Percentiles rank a stretch among this genome's conserved stretches.
These are phyloP conservation scores for Pogonus chalceus DNA, from an alignment of 1,140 invertebrate genomes.

Conservation along the genomic window DNA sequence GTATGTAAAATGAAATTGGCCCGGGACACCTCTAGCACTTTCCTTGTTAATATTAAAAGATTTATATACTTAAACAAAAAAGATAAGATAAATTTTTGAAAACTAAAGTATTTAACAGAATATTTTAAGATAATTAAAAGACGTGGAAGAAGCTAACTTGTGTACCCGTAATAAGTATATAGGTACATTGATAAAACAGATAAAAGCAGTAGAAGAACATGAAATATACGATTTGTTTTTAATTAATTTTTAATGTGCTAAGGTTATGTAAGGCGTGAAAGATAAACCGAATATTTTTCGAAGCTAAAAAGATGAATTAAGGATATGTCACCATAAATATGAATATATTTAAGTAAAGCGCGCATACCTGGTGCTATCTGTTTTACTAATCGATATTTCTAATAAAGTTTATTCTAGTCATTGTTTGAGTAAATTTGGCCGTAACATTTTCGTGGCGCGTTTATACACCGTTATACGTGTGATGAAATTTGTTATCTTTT, in stretches of 20 bases:
- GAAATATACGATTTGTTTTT: neutral
- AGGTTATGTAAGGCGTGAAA: neutral
- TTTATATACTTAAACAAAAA: too few relatives aligned
- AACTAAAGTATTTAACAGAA: too few relatives aligned
- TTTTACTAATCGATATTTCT: conserved; percentile 6
- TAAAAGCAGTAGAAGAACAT: too few relatives aligned
- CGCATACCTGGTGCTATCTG: neutral
- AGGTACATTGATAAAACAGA: too few relatives aligned
- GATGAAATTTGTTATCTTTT: conserved; percentile 6
- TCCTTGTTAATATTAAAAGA: too few relatives aligned
- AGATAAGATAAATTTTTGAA: too few relatives aligned
- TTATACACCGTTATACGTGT: conserved; percentile 5
- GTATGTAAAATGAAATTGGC: too few relatives aligned
- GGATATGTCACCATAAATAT: conserved; percentile 2
- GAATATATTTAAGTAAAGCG: neutral
- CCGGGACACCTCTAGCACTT: too few relatives aligned
- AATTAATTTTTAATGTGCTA: neutral
- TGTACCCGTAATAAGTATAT: too few relatives aligned
- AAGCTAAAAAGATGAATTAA: neutral
- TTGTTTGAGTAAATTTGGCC: neutral
- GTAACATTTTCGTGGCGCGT: neutral
- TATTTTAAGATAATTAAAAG: too few relatives aligned
- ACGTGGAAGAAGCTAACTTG: too few relatives aligned
- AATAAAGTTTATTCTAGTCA: conserved; percentile 4
- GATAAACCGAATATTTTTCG: neutral